Evolutionary conservation across 2,797 vertebrate species (phyloP), one percentile per base, ranked within the genome.

Genomic region (Micrastur ruficollis): DNA sequence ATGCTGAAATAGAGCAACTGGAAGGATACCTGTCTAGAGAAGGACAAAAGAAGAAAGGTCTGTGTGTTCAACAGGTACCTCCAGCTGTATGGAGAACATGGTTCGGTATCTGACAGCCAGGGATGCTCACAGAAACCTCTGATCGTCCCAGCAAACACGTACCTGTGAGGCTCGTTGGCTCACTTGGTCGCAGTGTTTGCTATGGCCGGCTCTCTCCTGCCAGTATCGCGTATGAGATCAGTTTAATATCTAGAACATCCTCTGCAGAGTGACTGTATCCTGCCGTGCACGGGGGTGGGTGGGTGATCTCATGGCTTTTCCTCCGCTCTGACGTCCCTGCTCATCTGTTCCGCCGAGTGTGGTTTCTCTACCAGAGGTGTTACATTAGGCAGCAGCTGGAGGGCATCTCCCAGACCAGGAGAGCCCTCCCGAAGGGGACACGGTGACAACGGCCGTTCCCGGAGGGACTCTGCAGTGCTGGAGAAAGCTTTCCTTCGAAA

Each of bases 141-240:
- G 1, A 4, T 40, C 0, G 0, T 49, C 47, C 47, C 70, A 44
- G 62, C 36, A 23, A n/a, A 59, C 29, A 14, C 3, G 1, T 25
- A 12, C 32, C 16, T 5, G 56, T 3, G 38, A 12, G 44, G 36
- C 56, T 83, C 7, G 10, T 22, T 2, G 7, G 80, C 58, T 79
- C 38, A 0, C 42, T 14, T 4, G 36, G n/a, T 6, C 0, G 0
- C 12, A 9, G 14, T 14, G 62, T 12, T 8, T 31, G 80, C 40
- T 80, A 10, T 29, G 53, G 70, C 61, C 38, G 55, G 47, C 31
- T 36, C 53, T 36, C 23, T 29, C 47, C 79, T 71, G 63, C 47
- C 27, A 1, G 16, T 44, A 14, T 46, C 7, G 3, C 10, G 0
- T 1, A 0, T 5, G 59, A n/a, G 88, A 25, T 75, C 22, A 6